Conservation (phyloP, 2,797 vertebrate genomes). For the Eremophila alpestris region DNA sequence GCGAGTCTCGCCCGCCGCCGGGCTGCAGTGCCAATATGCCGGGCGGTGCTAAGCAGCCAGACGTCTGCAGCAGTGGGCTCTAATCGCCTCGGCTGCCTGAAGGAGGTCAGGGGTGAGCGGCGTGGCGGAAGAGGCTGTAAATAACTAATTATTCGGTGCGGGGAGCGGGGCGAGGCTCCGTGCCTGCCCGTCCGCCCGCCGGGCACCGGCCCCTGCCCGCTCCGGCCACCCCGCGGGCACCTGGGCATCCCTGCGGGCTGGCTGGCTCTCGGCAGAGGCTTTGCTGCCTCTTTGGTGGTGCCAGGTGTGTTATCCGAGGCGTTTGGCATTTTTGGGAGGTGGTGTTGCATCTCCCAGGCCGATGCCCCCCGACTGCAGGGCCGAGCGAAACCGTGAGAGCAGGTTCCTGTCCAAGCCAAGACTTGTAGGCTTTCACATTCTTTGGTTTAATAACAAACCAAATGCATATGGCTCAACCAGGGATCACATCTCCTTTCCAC, state of each 20-base stretch:
- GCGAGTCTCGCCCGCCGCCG: neutral
- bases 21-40: conserved; percentile 5
- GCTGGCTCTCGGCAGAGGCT: neutral
- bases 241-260: neutral
- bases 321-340: neutral
- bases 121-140: conserved; percentile 29
- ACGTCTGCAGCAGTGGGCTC: conserved; percentile 29
- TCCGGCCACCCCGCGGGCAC: neutral
- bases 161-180: neutral
- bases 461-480: neutral
- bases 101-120: conserved; percentile 52
- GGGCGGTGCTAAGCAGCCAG: conserved; percentile 31
- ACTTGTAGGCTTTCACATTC: conserved; percentile 31
- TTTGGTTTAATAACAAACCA: conserved; percentile 24
- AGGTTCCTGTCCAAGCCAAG: neutral
- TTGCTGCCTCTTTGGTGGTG: neutral
- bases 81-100: conserved; percentile 34
- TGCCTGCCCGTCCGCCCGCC: neutral
- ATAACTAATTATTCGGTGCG: conserved; percentile 45
- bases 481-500: neutral
- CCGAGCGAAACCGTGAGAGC: neutral
- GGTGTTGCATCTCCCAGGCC: fast-evolving
- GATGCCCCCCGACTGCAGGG: fast-evolving
- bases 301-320: fast-evolving
- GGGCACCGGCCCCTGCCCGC: neutral